phyloP scores from a whole-genome alignment of 1,140 invertebrate species.

The Scaptodrosophila lebanonensis region DNA sequence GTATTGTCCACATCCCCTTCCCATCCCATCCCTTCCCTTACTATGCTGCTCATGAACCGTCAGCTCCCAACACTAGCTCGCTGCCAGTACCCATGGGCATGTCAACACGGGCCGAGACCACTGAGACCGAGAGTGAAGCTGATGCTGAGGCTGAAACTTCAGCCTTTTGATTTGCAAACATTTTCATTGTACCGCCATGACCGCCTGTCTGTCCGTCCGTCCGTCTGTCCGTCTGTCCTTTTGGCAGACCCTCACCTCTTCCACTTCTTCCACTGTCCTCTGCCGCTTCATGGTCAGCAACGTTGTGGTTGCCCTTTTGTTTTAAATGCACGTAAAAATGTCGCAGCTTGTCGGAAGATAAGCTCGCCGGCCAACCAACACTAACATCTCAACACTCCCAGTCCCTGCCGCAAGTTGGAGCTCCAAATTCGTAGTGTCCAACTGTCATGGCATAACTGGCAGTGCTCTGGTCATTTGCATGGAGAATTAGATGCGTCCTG shows the following conservation, averaged over 20 bases:
- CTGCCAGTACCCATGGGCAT: background rate
- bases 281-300: background rate
- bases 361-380: too few relatives aligned
- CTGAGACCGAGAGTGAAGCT: too few relatives aligned
- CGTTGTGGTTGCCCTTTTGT: conserved; percentile 29
- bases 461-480: conserved; percentile 43
- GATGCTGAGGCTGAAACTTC: too few relatives aligned
- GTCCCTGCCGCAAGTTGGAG: background rate
- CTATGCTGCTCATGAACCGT: background rate
- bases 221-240: conserved; percentile 1
- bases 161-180: conserved; percentile 62
- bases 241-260: too few relatives aligned
- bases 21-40: background rate
- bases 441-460: too few relatives aligned
- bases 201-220: background rate
- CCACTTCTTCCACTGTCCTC: too few relatives aligned
- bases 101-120: too few relatives aligned
- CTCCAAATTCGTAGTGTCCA: too few relatives aligned
- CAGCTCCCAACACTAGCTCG: too few relatives aligned
- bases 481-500: conserved; percentile 47
- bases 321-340: background rate
- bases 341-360: conserved; percentile 32
- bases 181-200: conserved; percentile 37
- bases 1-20: background rate
- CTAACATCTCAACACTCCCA: too few relatives aligned